Conservation (phyloP, 2,888 invertebrate species). For the Pristionchus exspectatus region DNA sequence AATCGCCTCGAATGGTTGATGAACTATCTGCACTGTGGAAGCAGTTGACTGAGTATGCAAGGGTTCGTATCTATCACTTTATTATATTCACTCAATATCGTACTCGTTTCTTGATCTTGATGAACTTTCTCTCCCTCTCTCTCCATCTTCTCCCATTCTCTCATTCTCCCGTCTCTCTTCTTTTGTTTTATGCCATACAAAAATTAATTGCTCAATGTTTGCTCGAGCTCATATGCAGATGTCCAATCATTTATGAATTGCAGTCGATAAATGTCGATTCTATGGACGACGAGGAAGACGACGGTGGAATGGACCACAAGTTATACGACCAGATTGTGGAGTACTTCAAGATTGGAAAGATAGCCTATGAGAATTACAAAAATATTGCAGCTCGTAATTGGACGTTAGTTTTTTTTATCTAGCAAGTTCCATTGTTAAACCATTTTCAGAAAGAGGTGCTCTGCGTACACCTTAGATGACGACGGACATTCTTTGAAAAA, state of each 20-base stretch:
- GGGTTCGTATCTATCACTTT: neutral
- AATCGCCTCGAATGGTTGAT: neutral
- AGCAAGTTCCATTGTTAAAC: neutral
- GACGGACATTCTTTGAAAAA: constrained; percentile 1
- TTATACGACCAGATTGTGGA: constrained; percentile 29
- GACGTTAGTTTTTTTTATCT: neutral
- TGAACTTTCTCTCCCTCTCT: no score
- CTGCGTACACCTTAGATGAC: neutral
- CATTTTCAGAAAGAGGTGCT: neutral
- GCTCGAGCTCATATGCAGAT: no score
- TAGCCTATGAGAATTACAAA: constrained; percentile 16
- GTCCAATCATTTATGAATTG: neutral
- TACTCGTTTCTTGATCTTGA: neutral
- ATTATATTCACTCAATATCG: neutral
- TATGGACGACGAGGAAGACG: constrained; percentile 24
- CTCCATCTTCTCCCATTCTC: no score
- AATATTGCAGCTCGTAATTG: neutral
- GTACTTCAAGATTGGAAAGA: constrained; percentile 2
- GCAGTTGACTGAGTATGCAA: neutral
- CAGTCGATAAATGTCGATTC: neutral
- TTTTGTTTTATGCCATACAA: neutral
- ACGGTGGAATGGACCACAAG: constrained; percentile 40
- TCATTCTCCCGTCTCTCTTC: no score
- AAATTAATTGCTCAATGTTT: neutral
- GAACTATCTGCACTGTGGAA: neutral